phyloP scores from a whole-genome alignment of 1,140 invertebrate species.

The Phymorhynchus buccinoides region DNA sequence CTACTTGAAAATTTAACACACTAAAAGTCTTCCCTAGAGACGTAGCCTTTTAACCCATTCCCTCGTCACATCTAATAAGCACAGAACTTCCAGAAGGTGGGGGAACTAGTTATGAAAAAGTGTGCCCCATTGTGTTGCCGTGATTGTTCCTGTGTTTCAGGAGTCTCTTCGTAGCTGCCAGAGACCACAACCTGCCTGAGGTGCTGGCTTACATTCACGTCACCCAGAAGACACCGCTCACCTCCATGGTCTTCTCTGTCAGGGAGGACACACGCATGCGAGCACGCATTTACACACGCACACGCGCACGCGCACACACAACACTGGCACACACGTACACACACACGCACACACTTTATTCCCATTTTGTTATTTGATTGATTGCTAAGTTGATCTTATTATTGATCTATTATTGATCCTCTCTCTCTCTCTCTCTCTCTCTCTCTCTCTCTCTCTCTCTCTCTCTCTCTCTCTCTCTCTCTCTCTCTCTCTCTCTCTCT shows the following conservation, averaged over 20 bases:
- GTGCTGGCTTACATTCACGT: constrained; percentile 91
- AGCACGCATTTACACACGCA: background rate
- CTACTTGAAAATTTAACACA: too few species aligned
- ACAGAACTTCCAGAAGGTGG: too few species aligned
- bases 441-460: too few species aligned
- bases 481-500: background rate
- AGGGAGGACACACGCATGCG: constrained; percentile 70
- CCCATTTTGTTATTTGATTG: too few species aligned
- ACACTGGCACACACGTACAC: background rate
- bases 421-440: background rate
- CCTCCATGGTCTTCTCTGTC: constrained; percentile 92
- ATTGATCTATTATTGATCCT: too few species aligned
- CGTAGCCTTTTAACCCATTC: too few species aligned
- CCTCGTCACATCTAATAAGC: too few species aligned
- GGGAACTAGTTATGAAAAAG: too few species aligned
- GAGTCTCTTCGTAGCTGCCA: constrained; percentile 92
- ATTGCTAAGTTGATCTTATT: too few species aligned
- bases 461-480: background rate
- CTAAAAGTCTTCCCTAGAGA: too few species aligned
- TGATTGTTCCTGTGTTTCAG: constrained; percentile 58
- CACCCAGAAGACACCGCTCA: constrained; percentile 88
- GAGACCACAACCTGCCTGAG: constrained; percentile 90
- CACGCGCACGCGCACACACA: too few species aligned
- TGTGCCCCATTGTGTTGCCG: background rate
- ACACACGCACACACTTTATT: background rate